phyloP scores from a whole-genome alignment of 2,888 invertebrate genomes.

The Phoenoteleia sp. region DNA sequence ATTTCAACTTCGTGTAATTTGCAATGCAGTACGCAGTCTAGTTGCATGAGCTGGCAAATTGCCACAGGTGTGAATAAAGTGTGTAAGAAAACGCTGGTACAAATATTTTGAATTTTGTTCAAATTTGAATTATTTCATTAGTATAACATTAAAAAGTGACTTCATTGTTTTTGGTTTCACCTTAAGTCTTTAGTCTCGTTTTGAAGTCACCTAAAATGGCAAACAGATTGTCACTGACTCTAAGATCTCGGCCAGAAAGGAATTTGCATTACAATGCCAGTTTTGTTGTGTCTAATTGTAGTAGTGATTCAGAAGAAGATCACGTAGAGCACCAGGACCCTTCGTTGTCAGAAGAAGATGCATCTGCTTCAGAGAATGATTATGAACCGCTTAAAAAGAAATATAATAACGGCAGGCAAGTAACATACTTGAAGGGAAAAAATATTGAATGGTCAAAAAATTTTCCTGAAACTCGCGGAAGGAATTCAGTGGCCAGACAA shows the following conservation, averaged over 20 bases:
- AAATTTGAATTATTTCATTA: too few species aligned
- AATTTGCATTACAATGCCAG: neutral
- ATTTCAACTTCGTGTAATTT: too few species aligned
- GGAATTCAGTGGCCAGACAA: neutral
- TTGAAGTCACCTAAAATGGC: neutral
- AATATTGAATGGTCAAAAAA: neutral
- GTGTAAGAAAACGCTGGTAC: neutral
- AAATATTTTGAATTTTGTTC: neutral
- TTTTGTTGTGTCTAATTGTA: neutral
- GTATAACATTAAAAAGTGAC: neutral
- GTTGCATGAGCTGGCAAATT: too few species aligned
- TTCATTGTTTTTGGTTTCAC: neutral
- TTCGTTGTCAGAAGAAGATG: too few species aligned
- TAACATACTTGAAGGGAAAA: neutral
- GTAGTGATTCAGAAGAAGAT: neutral
- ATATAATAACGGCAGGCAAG: neutral
- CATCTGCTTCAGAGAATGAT: neutral
- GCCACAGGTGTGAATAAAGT: too few species aligned
- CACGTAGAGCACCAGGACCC: too few species aligned
- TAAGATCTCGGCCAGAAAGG: neutral
- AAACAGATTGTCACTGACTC: neutral
- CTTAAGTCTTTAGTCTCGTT: neutral
- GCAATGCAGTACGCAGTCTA: too few species aligned
- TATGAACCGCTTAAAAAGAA: neutral
- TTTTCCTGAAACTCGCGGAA: neutral